These are phyloP conservation scores for Drosophila pseudotalamancana DNA, from an alignment of 2,888 invertebrate genomes.

Conservation along the genomic window DNA sequence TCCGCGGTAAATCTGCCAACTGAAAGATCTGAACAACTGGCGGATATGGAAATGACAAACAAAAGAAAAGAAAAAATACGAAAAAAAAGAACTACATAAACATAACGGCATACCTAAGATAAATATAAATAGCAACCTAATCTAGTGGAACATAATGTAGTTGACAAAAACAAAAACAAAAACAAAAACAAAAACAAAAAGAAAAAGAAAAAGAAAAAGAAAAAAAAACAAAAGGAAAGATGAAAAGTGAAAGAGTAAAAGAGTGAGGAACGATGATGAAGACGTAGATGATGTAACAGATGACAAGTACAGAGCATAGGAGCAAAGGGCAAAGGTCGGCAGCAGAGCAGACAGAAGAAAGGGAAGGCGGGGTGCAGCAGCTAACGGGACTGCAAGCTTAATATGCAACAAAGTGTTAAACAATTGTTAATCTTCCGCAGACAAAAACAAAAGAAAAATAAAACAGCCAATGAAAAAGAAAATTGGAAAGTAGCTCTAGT, in stretches of 20 bases:
- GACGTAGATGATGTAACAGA: constrained; percentile 31
- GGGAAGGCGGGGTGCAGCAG: constrained; percentile 1
- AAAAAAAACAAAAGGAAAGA: constrained; percentile 7
- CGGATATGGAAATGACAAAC: constrained; percentile 36
- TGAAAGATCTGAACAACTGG: constrained; percentile 3
- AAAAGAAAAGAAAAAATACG: constrained; percentile 9
- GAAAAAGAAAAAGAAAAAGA: constrained; percentile 5
- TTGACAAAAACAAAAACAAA: constrained; percentile 57
- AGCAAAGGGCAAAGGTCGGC: constrained; percentile 52
- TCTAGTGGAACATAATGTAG: constrained; percentile 78
- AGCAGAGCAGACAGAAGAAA: constrained; percentile 14
- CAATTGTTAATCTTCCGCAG: constrained; percentile 47
- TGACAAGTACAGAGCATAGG: constrained; percentile 38
- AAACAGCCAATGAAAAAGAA: constrained; percentile 3
- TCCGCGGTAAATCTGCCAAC: constrained; percentile 72
- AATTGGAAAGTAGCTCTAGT: constrained; percentile 31
- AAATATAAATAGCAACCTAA: constrained; percentile 78
- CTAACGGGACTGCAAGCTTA: constrained; percentile 23
- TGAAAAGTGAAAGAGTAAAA: constrained; percentile 7
- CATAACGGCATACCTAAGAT: constrained; percentile 78
- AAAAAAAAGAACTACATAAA: constrained; percentile 69
- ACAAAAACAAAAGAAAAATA: neutral
- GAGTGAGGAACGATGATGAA: constrained; percentile 14
- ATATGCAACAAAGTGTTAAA: constrained; percentile 37
- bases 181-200: constrained; percentile 1